phyloP scores from a whole-genome alignment of 2,113 vertebrate genomes.

The Phalacrocorax aristotelis region DNA sequence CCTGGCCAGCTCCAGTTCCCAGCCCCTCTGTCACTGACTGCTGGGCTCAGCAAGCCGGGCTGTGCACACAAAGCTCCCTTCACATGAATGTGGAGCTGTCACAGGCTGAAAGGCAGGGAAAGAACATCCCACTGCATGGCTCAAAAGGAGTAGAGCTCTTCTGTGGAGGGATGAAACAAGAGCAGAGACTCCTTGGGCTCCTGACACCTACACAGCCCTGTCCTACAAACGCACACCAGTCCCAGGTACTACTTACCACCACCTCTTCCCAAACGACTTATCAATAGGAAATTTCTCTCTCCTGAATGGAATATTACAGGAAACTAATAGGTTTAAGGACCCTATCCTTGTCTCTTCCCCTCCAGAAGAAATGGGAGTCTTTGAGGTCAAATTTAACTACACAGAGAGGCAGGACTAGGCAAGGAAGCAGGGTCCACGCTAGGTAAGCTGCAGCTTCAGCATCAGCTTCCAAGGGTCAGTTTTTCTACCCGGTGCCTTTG shows the following conservation, averaged over 20 bases:
- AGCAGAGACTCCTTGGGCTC: not conserved
- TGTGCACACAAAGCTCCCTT: not conserved
- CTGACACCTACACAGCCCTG: not conserved
- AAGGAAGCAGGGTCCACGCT: not conserved
- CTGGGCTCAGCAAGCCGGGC: not conserved
- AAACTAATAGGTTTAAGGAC: not conserved
- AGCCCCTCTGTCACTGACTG: not conserved
- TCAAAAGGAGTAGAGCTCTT: not conserved
- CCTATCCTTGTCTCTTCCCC: not conserved
- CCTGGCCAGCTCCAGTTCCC: not conserved
- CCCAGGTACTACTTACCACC: not conserved
- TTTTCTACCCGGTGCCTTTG: not conserved
- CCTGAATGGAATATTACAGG: not conserved
- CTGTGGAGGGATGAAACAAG: not conserved
- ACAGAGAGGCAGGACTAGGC: not conserved
- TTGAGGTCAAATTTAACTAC: not conserved
- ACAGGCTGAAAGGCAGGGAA: not conserved
- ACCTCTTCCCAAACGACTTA: not conserved
- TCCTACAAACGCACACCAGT: not conserved
- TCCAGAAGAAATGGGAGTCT: not conserved
- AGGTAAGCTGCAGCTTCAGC: not conserved
- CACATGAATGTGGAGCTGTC: accelerated
- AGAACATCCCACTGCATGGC: accelerated
- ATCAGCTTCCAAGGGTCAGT: not conserved
- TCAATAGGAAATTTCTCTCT: not conserved